Evolutionary conservation across 2,797 vertebrate genomes (phyloP), one percentile per base, ranked within the genome.

Genomic region (Cyclopterus lumpus): DNA sequence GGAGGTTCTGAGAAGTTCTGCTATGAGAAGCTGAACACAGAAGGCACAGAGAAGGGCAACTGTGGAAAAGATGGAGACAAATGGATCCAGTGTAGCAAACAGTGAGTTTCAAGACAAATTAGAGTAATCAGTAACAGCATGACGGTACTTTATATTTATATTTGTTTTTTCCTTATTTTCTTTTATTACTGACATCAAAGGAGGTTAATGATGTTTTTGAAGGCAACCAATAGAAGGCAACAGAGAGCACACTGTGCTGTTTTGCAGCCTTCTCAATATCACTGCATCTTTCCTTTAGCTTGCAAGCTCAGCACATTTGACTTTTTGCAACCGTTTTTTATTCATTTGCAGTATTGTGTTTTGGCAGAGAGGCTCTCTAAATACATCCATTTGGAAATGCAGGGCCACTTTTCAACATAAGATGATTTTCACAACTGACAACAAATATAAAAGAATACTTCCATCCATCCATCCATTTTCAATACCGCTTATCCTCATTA

Each of bases 1-100:
- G 95, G 93, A 40, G 96, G 96, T 10, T 99, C 98, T 0, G 98
- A 99, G 92, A 99, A 99, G 91, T 97, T 97, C 92, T 99, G 98
- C 92, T 99, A 99, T 8, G 98, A 99, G 88, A 99, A 98, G 90
- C 94, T 99, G 74, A 99, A 99, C 90, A 98, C 97, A 0, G 98
- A 99, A 93, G 98, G 98, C 58, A 98, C 98, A 0, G 97, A 97
- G 88, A 99, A 99, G 84, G 98, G 98, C 20, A 99, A 99, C 92
- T 99, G 98, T 80, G 98, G 98, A 55, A 97, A 93, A 85, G 96
- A 98, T 51, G 97, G 97, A 88, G 96, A 97, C 5, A 95, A 95
- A 57, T 99, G 97, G 97, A 88, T 98, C 88, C 97, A 97, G 89
- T 99, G 98, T 90, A 97, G 97, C 94, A 99, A 99, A 91, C 98